Conservation (phyloP, 2,797 vertebrate genomes). For the Moxostoma hubbsi region DNA sequence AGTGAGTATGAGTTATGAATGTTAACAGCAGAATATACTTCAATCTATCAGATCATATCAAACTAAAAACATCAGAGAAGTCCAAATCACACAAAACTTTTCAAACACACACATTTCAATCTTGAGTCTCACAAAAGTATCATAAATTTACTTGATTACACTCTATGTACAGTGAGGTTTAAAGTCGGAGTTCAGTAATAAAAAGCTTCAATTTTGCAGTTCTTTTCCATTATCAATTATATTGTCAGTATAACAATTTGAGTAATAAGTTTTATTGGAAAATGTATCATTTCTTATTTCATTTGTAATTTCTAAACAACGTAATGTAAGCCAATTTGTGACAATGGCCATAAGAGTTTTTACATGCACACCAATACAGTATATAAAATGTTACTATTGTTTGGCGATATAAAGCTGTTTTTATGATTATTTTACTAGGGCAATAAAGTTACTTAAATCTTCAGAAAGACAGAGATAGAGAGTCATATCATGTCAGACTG, state of each 20-base stretch:
- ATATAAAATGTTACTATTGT: not conserved
- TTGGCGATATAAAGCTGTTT: not conserved
- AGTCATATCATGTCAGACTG: constrained; percentile 2
- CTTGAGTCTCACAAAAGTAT: not conserved
- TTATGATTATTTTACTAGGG: not conserved
- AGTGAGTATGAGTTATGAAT: constrained; percentile 22
- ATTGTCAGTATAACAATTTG: too few species aligned
- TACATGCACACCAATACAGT: too few species aligned
- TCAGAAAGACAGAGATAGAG: not conserved
- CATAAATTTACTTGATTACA: too few species aligned
- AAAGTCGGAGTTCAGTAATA: too few species aligned
- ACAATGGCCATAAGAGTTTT: too few species aligned
- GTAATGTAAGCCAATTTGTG: too few species aligned
- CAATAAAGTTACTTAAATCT: constrained; percentile 3
- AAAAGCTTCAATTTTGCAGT: not conserved
- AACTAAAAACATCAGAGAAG: not conserved
- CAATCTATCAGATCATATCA: not conserved
- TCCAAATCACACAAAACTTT: not conserved
- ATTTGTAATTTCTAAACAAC: too few species aligned
- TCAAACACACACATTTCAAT: not conserved
- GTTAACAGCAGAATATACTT: constrained; percentile 27
- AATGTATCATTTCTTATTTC: too few species aligned
- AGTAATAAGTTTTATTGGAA: too few species aligned
- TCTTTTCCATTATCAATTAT: too few species aligned
- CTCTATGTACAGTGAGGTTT: too few species aligned